Evolutionary conservation across 2,888 invertebrate genomes (phyloP), one percentile per base, ranked within the genome.

Genomic region (Drosophila acutilabella): DNA sequence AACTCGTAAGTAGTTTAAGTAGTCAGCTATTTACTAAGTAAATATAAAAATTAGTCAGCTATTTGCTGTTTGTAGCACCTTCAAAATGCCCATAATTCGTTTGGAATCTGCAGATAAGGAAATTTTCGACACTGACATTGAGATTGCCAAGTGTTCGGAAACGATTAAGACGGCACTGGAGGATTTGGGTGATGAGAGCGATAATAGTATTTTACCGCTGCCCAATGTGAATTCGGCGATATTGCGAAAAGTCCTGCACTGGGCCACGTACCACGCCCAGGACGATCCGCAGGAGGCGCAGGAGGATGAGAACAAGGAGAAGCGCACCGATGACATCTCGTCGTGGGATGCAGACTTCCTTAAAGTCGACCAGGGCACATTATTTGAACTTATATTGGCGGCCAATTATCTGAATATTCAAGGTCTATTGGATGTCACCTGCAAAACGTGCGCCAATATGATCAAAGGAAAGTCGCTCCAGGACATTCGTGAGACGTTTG

Each of bases 301-400:
- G 92, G 99, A 99, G 88, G 98, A 99, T 90, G 99, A 99, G 91
- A 98, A 97, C 92, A 98, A 98, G 92, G 98, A 98, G 91, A 99
- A 99, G 90, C 94, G 99, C n/a, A 99, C 99, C 0, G 99, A 99
- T 91, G 99, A 99, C 91, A 99, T 99, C 80, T 97, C 97, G 23
- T 98, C 98, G 0, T 99, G 99, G 99, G 99, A 99, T 93, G 98
- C 98, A 0, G 99, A 99, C 92, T 99, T 99, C 90, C 93, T 99
- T 8, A 99, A 99, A 94, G 99, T 99, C 36, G 98, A 99, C 92
- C 98, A 99, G 92, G 98, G 98, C 67, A 99, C 98, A 1, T 93
- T 99, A 13, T 99, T 98, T 92, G 99, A 99, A 93, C 93, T 99
- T 44, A 99, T 99, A 88, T 93, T 99, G 93, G 98, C 99, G 52